These are phyloP conservation scores for Apodemus agrarius DNA, from an alignment of 2,797 vertebrate genomes.

Conservation along the genomic window DNA sequence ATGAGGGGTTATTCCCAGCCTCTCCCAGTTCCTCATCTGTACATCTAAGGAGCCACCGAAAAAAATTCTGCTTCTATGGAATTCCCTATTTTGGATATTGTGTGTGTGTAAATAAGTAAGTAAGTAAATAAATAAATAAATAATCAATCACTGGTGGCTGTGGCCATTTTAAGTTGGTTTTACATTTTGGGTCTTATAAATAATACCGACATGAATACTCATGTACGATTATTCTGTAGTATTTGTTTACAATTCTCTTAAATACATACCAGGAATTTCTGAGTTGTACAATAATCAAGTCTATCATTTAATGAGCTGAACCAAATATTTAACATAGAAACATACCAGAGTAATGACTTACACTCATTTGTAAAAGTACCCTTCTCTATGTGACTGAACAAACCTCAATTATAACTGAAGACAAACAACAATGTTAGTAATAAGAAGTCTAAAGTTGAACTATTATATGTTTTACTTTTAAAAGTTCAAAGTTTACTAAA, in stretches of 20 bases:
- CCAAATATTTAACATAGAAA: constrained; percentile 39
- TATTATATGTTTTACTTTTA: neutral
- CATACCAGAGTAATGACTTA: constrained; percentile 1
- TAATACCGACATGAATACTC: neutral
- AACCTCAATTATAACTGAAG: neutral
- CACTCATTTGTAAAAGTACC: constrained; percentile 26
- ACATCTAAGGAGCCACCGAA: neutral
- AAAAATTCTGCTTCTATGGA: neutral
- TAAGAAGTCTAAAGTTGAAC: constrained; percentile 35
- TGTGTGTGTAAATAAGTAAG: neutral
- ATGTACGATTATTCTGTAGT: neutral
- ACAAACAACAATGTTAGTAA: constrained; percentile 10
- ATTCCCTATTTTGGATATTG: constrained; percentile 20
- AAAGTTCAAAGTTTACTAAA: constrained; percentile 1
- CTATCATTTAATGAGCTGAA: neutral
- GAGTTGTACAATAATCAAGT: neutral
- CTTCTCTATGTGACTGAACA: neutral
- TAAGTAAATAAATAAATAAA: no score
- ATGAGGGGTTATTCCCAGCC: neutral
- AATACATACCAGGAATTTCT: neutral
- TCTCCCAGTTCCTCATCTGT: neutral
- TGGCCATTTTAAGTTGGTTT: neutral
- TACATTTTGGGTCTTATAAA: constrained; percentile 42
- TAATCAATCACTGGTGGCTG: neutral
- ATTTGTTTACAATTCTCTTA: constrained; percentile 30